Conservation (phyloP, 2,113 vertebrate genomes). For the Pseudois nayaur region DNA sequence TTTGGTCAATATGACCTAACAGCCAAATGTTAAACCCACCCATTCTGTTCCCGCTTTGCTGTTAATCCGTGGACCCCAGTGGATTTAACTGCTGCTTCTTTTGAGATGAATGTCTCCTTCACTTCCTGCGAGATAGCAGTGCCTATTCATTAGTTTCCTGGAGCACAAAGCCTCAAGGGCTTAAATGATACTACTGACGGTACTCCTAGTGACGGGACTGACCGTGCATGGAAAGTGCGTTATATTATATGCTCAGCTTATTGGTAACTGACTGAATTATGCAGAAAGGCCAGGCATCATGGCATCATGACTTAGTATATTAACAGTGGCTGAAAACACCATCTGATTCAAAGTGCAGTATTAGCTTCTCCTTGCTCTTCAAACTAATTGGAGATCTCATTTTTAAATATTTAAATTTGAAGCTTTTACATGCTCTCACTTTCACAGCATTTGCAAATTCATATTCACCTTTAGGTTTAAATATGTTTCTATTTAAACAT, state of each 20-base stretch:
- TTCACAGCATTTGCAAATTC: not conserved
- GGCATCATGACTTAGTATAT: not conserved
- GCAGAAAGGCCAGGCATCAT: not conserved
- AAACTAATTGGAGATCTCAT: not conserved
- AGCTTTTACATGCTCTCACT: not conserved
- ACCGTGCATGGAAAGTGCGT: not conserved
- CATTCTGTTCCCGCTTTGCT: not conserved
- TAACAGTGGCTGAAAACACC: not conserved
- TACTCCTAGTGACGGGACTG: not conserved
- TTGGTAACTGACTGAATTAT: not conserved
- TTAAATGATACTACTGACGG: not conserved
- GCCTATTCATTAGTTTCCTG: not conserved
- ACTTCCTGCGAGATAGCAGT: not conserved
- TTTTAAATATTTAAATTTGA: not conserved
- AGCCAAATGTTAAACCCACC: not conserved
- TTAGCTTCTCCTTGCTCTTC: not conserved
- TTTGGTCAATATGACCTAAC: not conserved
- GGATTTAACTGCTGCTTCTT: not conserved
- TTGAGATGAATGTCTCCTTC: not conserved
- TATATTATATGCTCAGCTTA: not conserved
- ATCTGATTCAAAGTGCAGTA: not conserved
- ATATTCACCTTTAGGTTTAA: not conserved
- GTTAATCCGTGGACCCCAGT: not conserved
- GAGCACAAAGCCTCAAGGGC: not conserved
- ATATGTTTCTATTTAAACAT: slow-evolving; percentile 1